Evolutionary conservation across 2,113 vertebrate species (phyloP).

Genomic region (Typhlomys cinereus): DNA sequence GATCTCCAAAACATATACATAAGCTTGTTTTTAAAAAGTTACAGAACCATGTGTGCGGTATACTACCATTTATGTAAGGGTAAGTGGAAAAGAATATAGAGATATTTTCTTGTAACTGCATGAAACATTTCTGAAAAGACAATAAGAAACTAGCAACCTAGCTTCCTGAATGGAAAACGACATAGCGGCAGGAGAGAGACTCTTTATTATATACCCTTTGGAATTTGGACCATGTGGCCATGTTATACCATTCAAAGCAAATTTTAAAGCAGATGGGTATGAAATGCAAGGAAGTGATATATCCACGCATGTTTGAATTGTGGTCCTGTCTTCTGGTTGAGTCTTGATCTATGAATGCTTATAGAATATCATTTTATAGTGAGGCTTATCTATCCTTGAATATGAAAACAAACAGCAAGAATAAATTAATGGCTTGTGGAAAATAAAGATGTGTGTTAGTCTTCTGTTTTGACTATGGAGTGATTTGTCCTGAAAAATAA

Average conservation of each 20-base stretch:
- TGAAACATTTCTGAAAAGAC: neutral
- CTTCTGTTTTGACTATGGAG: neutral
- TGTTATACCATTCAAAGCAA: neutral
- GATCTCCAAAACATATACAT: neutral
- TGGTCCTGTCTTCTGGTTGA: neutral
- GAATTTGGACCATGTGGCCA: neutral
- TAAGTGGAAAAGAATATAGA: neutral
- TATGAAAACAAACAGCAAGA: neutral
- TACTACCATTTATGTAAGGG: neutral
- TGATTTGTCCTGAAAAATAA: neutral
- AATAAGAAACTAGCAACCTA: neutral
- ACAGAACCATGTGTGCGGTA: neutral
- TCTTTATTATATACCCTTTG: neutral
- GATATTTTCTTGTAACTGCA: neutral
- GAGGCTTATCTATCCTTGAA: neutral
- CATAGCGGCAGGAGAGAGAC: neutral
- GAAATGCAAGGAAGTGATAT: neutral
- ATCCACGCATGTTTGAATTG: neutral
- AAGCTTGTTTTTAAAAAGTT: neutral
- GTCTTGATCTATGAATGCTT: neutral
- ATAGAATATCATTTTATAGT: neutral
- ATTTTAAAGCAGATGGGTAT: neutral
- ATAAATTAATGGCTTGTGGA: neutral
- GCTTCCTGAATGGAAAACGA: neutral
- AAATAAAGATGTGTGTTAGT: neutral